These are phyloP conservation scores for Plectrocnemia conspersa DNA, from an alignment of 1,140 invertebrate genomes.

Conservation along the genomic window DNA sequence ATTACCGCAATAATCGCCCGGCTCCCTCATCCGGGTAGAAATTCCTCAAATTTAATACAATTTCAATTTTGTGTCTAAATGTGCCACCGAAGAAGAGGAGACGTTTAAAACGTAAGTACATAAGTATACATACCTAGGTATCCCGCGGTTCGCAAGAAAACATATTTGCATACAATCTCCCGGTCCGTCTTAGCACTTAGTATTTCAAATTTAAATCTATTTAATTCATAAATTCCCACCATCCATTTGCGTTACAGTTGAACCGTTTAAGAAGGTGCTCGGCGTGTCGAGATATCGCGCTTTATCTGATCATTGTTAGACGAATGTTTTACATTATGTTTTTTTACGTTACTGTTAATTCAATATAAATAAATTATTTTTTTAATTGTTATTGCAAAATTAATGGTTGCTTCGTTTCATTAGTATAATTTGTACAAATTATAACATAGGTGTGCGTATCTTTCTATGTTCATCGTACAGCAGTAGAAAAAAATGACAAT, in stretches of 20 bases:
- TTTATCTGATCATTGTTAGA: no score
- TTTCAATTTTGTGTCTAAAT: constrained; percentile 34
- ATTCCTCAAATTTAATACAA: constrained; percentile 32
- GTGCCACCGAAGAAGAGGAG: constrained; percentile 14
- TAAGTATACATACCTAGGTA: no score
- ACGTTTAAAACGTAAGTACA: constrained; percentile 20
- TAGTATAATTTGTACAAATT: no score
- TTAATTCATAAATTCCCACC: constrained; percentile 36
- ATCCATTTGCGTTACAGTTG: constrained; percentile 33
- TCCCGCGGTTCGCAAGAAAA: constrained; percentile 18
- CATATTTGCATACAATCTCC: constrained; percentile 36
- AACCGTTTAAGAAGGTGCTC: constrained; percentile 14
- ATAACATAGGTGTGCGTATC: no score
- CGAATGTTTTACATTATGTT: no score
- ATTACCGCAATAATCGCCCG: constrained; percentile 32
- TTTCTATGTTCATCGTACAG: no score
- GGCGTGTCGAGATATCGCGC: constrained; percentile 12
- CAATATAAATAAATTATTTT: no score
- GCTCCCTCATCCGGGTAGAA: no score
- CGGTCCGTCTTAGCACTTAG: constrained; percentile 35
- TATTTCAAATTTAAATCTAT: constrained; percentile 35
- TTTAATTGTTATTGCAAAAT: background rate
- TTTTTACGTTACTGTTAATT: no score
- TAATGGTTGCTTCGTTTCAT: background rate
- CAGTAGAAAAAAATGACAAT: no score